Percentiles rank a stretch among this genome's conserved stretches.
Evolutionary conservation across 2,888 invertebrate species (phyloP).

Genomic region (Acholoe squamosa): DNA sequence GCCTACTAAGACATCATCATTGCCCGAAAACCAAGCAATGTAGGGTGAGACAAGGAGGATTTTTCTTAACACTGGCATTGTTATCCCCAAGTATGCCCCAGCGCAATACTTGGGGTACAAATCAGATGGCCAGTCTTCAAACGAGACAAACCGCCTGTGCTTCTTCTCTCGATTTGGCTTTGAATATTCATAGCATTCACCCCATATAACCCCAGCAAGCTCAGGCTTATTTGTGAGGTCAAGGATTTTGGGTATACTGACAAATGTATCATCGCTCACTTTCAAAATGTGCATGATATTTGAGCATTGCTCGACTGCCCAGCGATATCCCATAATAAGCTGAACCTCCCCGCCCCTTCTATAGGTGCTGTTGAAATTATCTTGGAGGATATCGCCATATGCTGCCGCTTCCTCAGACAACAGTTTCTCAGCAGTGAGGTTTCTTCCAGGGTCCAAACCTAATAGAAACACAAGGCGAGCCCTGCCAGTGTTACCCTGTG

Average conservation of each 20-base stretch:
- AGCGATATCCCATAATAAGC: conserved; percentile 32
- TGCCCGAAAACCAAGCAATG: conserved; percentile 9
- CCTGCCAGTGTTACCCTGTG: not conserved
- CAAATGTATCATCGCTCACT: conserved; percentile 2
- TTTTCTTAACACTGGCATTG: not conserved
- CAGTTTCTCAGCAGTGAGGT: not conserved
- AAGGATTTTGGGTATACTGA: conserved; percentile 7
- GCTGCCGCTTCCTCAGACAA: not conserved
- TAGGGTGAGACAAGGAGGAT: not conserved
- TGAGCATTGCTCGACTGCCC: conserved; percentile 17
- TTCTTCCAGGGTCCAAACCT: not conserved
- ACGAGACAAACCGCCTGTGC: conserved; percentile 20
- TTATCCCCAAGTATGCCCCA: not conserved
- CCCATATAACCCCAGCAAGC: not conserved
- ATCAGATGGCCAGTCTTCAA: not conserved
- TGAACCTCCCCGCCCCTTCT: conserved; percentile 5
- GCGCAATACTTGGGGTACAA: conserved; percentile 24
- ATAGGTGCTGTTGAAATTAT: conserved; percentile 39
- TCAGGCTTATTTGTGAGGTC: not conserved
- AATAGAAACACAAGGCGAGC: conserved; percentile 4
- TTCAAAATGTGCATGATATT: not conserved
- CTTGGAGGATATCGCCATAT: conserved; percentile 7
- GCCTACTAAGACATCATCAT: conserved; percentile 27
- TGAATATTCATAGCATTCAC: not conserved
- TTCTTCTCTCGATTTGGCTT: not conserved